Base-by-base conservation (phyloP, 2,888 invertebrate species). In the Caradrina kadenii region DNA sequence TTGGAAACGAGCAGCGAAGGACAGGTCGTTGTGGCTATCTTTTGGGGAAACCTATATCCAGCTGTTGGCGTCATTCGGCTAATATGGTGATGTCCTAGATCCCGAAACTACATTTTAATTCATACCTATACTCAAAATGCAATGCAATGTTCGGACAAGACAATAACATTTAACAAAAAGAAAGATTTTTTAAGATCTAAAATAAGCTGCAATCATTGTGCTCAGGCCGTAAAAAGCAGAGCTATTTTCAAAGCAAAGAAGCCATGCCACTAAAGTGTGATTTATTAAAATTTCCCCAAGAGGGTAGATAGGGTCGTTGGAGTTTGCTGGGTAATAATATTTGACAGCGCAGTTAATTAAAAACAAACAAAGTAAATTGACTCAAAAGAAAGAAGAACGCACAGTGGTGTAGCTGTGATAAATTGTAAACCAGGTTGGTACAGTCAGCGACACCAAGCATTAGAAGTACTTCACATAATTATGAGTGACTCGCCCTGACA, bases 301-400 rank as follows among this genome's bases (percentile, higher is more conserved):
- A 39, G 59, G 45, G 45, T 45, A 4, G n/a, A 42, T 22, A 4
- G 31, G 56, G 52, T 13, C n/a, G 17, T 21, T 15, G n/a, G 39
- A 60, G 17, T 45, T 45, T 1, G 39, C 39, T n/a, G 49, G 7
- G 17, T 52, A 49, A 70, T 53, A 77, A 71, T 60, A 71, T 71
- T 77, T 74, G 63, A 58, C 49, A 26, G 42, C 45, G 1, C 48
- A 62, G 59, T 76, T 77, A 73, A 76, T 73, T 73, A 73, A 73
- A 73, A 76, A 19, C 31, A 76, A 73, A 76, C 73, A 73, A 76
- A 73, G 60, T 76, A 48, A n/a, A 54, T 63, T 42, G 42, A n/a
- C 59, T 39, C 15, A 50, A 26, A 35, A 69, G 53, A 50, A n/a
- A 68, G 8, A 42, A 58, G 54, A 70, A 74, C 31, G n/a, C 49